Percentiles rank a stretch among this genome's conserved stretches.
Evolutionary conservation across 2,888 invertebrate species (phyloP).

Genomic region (Eugnorisma glareosa): DNA sequence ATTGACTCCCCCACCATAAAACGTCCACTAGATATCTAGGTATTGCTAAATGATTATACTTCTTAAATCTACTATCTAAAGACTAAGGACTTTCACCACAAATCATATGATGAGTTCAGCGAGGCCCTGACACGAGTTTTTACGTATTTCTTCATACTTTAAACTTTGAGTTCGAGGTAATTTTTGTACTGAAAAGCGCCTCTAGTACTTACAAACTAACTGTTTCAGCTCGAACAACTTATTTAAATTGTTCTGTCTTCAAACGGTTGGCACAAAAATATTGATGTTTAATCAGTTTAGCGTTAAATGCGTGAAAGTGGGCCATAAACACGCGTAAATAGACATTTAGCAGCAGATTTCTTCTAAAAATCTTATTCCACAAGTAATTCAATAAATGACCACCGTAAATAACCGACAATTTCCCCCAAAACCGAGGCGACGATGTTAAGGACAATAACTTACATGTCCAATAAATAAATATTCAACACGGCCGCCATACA

Average conservation of each 20-base stretch:
- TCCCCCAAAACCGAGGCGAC: constrained; percentile 51
- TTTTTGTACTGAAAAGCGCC: too few species aligned
- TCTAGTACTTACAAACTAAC: too few species aligned
- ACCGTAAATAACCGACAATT: constrained; percentile 47
- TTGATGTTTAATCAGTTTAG: background rate
- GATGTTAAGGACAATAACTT: constrained; percentile 76
- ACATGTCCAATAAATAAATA: constrained; percentile 86
- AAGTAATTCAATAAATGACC: constrained; percentile 47
- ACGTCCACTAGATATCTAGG: background rate
- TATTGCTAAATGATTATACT: background rate
- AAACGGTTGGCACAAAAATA: background rate
- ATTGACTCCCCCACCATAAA: constrained; percentile 12
- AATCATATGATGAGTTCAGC: background rate
- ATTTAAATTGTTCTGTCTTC: background rate
- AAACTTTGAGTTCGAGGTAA: too few species aligned
- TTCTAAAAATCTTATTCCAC: constrained; percentile 1
- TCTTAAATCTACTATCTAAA: background rate
- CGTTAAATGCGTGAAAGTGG: background rate
- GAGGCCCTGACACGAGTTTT: too few species aligned
- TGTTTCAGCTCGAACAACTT: too few species aligned
- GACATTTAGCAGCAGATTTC: background rate
- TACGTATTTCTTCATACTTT: too few species aligned
- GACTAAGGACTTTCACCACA: background rate
- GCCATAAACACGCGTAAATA: background rate
- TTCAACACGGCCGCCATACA: constrained; percentile 85